Evolutionary conservation across 2,797 vertebrate genomes (phyloP).

Genomic region (Hyperoplus immaculatus): DNA sequence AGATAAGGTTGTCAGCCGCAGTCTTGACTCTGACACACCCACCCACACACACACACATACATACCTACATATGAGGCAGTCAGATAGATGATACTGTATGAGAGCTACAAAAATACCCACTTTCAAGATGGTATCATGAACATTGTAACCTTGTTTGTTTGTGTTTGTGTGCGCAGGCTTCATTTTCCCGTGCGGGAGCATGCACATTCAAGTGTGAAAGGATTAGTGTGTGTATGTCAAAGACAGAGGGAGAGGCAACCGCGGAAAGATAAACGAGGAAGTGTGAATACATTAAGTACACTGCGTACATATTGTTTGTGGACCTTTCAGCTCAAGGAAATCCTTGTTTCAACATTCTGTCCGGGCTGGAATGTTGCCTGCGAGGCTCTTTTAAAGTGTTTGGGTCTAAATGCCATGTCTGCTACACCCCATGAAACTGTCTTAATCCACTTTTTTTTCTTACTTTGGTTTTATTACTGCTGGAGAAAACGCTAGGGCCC

Average conservation of each 20-base stretch:
- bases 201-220: conserved; percentile 56
- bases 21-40: conserved; percentile 58
- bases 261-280: conserved; percentile 77
- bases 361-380: conserved; percentile 82
- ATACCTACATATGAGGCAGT: conserved; percentile 42
- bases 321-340: conserved; percentile 81
- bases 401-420: conserved; percentile 85
- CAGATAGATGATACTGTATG: conserved; percentile 49
- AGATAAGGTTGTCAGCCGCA: conserved; percentile 78
- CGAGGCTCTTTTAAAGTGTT: conserved; percentile 81
- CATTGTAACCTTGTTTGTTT: conserved; percentile 54
- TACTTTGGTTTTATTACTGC: conserved; percentile 84
- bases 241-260: conserved; percentile 70
- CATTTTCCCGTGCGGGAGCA: conserved; percentile 44
- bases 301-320: conserved; percentile 79
- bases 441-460: conserved; percentile 81
- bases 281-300: conserved; percentile 77
- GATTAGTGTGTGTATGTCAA: conserved; percentile 73
- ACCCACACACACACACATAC: conserved; percentile 30
- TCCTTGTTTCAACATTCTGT: conserved; percentile 82
- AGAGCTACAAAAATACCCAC: conserved; percentile 57
- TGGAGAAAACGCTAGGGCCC: conserved; percentile 83
- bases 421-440: conserved; percentile 89
- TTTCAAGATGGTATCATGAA: conserved; percentile 61
- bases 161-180: conserved; percentile 50